Percentiles rank a stretch among this genome's conserved stretches.
Conservation (phyloP, 53 echinoderm and acorn worm species). For the Echinarachnius parma region DNA sequence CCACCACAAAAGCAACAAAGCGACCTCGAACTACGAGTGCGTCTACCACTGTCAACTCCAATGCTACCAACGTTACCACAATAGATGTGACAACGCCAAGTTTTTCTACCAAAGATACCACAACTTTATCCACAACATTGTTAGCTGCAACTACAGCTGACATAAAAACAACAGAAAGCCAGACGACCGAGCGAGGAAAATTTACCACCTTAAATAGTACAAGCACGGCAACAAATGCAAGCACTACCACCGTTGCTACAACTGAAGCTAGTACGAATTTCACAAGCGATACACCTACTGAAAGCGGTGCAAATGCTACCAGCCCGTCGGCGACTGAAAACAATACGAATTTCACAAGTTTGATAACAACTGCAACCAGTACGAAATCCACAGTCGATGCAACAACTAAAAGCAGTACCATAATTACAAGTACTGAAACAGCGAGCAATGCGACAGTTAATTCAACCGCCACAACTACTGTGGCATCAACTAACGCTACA, state of each 20-base stretch:
- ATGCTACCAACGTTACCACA: background rate
- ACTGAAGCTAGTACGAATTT: background rate
- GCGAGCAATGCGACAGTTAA: background rate
- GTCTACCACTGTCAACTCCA: background rate
- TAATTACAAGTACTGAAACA: background rate
- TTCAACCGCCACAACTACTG: background rate
- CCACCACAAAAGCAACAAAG: too few relatives aligned
- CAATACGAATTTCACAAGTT: too few relatives aligned
- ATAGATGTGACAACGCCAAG: background rate
- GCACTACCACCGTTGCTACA: background rate
- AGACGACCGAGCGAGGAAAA: too few relatives aligned
- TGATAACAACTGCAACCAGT: slow-evolving; percentile 1
- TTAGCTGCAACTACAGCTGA: too few relatives aligned
- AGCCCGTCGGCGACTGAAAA: too few relatives aligned
- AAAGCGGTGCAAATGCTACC: too few relatives aligned
- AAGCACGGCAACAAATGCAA: too few relatives aligned
- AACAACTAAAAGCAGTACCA: background rate
- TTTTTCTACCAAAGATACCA: background rate
- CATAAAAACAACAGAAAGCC: too few relatives aligned
- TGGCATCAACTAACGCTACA: background rate
- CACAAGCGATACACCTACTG: background rate
- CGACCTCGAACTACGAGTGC: too few relatives aligned
- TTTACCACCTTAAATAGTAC: too few relatives aligned
- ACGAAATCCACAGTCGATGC: background rate
- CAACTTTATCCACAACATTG: background rate